Conservation (phyloP, 1,140 invertebrate species). For the Drosophila trapezifrons region DNA sequence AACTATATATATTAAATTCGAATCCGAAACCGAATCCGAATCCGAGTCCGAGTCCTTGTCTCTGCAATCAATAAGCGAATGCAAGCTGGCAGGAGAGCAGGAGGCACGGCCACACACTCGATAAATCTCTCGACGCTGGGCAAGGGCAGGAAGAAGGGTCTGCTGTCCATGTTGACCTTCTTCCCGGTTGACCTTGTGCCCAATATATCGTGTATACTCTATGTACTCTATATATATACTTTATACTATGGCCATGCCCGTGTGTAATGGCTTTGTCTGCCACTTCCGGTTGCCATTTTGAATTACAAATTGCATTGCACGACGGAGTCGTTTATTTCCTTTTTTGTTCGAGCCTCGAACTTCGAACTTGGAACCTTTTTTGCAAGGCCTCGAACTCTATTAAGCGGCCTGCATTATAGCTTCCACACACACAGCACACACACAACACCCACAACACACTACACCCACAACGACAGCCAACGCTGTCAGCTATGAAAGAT, state of each 20-base stretch:
- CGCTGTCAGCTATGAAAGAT: constrained; percentile 46
- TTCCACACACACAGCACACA: too few relatives aligned
- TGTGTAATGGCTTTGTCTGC: constrained; percentile 49
- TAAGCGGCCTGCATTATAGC: constrained; percentile 35
- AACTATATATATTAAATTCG: not conserved
- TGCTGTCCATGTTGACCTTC: constrained; percentile 13
- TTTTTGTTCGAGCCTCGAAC: not conserved
- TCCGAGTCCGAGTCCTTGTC: not conserved
- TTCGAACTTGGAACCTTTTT: constrained; percentile 22
- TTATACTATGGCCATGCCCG: constrained; percentile 9
- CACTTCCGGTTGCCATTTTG: constrained; percentile 60
- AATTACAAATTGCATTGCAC: constrained; percentile 51
- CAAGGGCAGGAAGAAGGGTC: not conserved
- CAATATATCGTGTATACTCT: not conserved
- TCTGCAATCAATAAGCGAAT: constrained; percentile 23
- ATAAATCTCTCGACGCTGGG: constrained; percentile 10
- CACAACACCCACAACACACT: too few relatives aligned
- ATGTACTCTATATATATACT: not conserved
- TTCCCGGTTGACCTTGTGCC: constrained; percentile 29
- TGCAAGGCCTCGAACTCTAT: constrained; percentile 43
- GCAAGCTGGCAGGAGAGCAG: constrained; percentile 8
- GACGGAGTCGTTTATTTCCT: constrained; percentile 1
- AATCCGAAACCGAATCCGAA: not conserved
- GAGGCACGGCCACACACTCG: not conserved
- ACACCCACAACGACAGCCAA: not conserved